These are phyloP conservation scores for Neosilurus mollespiculum DNA, from an alignment of 2,797 vertebrate species.

Conservation along the genomic window DNA sequence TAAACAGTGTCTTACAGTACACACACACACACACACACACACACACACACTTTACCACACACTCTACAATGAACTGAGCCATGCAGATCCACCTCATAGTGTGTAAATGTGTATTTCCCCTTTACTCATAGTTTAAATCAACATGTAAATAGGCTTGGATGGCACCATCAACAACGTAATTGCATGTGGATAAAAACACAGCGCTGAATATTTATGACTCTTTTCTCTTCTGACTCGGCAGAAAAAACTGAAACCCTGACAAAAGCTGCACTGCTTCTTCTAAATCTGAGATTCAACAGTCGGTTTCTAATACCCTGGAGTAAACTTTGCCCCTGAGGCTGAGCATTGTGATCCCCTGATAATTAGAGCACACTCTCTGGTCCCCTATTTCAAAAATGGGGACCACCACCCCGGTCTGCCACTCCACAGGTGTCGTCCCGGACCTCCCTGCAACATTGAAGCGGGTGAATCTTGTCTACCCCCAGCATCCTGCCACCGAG, in stretches of 20 bases:
- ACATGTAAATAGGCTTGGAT: slow-evolving; percentile 33
- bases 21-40: not conserved
- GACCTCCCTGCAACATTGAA: no score
- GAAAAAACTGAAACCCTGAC: not conserved
- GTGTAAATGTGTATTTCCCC: slow-evolving; percentile 29
- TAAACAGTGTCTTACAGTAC: not conserved
- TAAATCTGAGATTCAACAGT: no score
- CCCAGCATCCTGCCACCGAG: no score
- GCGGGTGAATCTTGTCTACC: no score
- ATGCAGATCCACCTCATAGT: slow-evolving; percentile 36
- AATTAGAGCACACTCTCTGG: no score
- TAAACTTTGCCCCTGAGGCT: no score
- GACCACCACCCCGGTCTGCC: no score
- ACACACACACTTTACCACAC: not conserved
- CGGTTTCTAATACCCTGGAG: no score
- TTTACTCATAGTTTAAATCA: slow-evolving; percentile 36
- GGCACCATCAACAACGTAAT: slow-evolving; percentile 13
- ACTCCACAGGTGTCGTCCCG: no score
- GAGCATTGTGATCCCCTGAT: no score
- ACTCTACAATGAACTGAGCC: slow-evolving; percentile 16
- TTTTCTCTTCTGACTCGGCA: not conserved
- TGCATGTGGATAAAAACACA: slow-evolving; percentile 42
- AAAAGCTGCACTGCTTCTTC: no score
- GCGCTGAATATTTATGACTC: slow-evolving; percentile 46
- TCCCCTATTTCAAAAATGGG: no score